Evolutionary conservation across 2,888 invertebrate species (phyloP).

Genomic region (Adineta ricciae): DNA sequence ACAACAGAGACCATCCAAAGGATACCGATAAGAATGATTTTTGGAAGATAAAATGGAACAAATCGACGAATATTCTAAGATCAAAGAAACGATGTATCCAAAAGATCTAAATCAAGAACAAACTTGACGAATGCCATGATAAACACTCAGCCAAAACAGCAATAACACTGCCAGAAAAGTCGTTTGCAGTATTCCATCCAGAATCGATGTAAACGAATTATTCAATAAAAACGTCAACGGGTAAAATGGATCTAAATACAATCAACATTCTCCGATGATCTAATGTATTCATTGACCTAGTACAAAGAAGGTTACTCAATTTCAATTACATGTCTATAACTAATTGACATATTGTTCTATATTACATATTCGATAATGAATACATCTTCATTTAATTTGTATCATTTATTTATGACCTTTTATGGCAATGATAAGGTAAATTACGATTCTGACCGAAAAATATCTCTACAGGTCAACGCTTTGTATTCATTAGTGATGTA

Average conservation of each 20-base stretch:
- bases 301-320: constrained; percentile 7
- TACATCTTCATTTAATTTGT: too few relatives aligned
- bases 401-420: too few relatives aligned
- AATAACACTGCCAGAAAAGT: constrained; percentile 75
- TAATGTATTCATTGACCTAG: too few relatives aligned
- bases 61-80: constrained; percentile 74
- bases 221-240: constrained; percentile 77
- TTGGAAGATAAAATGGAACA: constrained; percentile 77
- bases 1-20: constrained; percentile 77
- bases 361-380: too few relatives aligned
- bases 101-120: background rate
- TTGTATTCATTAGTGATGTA: background rate
- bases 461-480: too few relatives aligned
- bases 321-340: too few relatives aligned
- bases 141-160: constrained; percentile 86
- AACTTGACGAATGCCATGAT: constrained; percentile 84
- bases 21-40: constrained; percentile 71
- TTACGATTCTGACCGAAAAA: too few relatives aligned
- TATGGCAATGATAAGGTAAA: too few relatives aligned
- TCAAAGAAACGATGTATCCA: constrained; percentile 23
- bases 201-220: constrained; percentile 78
- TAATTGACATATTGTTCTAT: too few relatives aligned
- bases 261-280: too few relatives aligned
- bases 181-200: constrained; percentile 79
- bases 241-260: constrained; percentile 72